A percentile compares a stretch with the other conserved stretches of the same genome.
Evolutionary conservation across 2,797 vertebrate genomes (phyloP).

Genomic region (Anabacerthia variegaticeps): DNA sequence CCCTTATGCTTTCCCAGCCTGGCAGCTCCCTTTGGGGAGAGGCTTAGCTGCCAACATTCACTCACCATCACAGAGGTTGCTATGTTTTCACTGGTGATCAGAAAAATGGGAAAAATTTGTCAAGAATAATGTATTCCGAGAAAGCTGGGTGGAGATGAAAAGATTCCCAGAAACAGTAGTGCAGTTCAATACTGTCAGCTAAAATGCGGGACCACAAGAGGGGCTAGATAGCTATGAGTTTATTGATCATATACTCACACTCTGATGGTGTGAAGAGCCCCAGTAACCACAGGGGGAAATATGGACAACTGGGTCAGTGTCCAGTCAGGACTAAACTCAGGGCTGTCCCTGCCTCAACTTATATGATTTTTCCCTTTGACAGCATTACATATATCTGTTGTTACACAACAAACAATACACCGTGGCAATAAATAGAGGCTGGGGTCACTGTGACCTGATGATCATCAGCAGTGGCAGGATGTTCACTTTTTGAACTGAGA

Average conservation of each 20-base stretch:
- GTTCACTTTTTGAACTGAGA: background rate
- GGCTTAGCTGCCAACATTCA: background rate
- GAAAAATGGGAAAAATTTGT: background rate
- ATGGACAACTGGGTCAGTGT: rapidly evolving
- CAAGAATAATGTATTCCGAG: background rate
- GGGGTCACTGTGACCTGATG: constrained; percentile 6
- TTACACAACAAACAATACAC: background rate
- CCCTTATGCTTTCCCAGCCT: background rate
- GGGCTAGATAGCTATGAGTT: background rate
- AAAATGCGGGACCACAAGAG: background rate
- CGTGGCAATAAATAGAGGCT: background rate
- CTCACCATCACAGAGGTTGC: background rate
- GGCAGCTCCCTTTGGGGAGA: background rate
- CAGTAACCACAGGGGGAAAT: rapidly evolving
- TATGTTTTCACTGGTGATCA: background rate
- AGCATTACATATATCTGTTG: background rate
- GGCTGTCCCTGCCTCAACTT: background rate
- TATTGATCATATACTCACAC: background rate
- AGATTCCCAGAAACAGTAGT: background rate
- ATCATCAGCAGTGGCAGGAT: background rate
- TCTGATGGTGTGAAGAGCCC: background rate
- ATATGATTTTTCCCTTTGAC: background rate
- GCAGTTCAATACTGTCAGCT: background rate
- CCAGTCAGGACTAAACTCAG: background rate
- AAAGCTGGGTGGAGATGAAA: background rate